Evolutionary conservation across 2,797 vertebrate genomes (phyloP), one percentile per base, ranked within the genome.

Genomic region (Champsocephalus esox): DNA sequence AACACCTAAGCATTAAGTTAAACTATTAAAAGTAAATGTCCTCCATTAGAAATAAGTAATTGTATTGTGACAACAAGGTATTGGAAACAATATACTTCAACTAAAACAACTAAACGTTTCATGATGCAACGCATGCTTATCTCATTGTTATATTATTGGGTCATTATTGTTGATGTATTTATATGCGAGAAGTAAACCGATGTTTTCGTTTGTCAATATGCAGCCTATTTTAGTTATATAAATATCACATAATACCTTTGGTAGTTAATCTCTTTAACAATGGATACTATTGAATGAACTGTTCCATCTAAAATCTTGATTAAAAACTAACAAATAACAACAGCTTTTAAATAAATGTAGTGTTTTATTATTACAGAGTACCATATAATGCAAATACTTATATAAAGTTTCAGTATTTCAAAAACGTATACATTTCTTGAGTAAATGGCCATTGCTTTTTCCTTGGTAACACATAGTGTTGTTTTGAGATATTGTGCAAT

Each of bases 211-310:
- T 4, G 19, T 55, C 41, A 24, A 4, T n/a, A 10, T 43, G 38
- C 19, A 52, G 5, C 19, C 12, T 4, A 12, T 52, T 21, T 66
- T 21, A 66, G 41, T 12, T 21, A 41, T 12, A 19, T 51, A 1
- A 48, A 28, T 28, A 28, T 28, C 24, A 28, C 24, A 28, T 28
- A 5, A 41, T 63, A 50, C 12, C 8, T 38, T 38, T 34, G 17
- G 28, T 50, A 38, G 16, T 64, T 64, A 13, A 41, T 51, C n/a
- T 51, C n/a, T 14, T 34, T 65, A 51, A 51, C 34, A 65, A 21
- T 24, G 0, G 19, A 41, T 52, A 0, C 52, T 12, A 16, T 0
- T 65, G 4, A 13, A 0, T 65, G 41, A 65, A 52, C 62, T 41
- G 28, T n/a, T 41, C 14, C 32, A 49, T 49, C 34, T 38, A 38